These are phyloP conservation scores for Drosophila punjabiensis DNA, from an alignment of 1,140 invertebrate genomes.

Conservation along the genomic window DNA sequence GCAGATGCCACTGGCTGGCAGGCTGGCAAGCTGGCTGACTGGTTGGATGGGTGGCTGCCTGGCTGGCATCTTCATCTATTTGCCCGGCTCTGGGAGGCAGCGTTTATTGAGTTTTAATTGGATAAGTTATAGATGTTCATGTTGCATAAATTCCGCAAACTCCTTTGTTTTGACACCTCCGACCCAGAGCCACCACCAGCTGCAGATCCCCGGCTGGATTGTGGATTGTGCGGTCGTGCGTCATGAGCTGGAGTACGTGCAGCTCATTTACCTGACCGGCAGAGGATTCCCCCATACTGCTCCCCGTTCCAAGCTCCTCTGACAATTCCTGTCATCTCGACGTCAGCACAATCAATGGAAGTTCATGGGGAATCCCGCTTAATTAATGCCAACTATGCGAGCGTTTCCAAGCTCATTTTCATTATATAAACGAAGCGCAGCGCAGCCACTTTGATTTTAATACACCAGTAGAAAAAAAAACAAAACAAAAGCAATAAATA, in stretches of 20 bases:
- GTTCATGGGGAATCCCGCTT: conserved; percentile 61
- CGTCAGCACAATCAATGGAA: conserved; percentile 64
- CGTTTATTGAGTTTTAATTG: conserved; percentile 84
- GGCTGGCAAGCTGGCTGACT: conserved; percentile 1
- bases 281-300: not conserved
- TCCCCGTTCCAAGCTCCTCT: not conserved
- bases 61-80: conserved; percentile 72
- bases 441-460: conserved; percentile 51
- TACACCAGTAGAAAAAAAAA: conserved; percentile 4
- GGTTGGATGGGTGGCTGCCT: conserved; percentile 28
- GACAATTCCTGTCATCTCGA: conserved; percentile 27
- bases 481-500: conserved; percentile 45
- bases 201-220: conserved; percentile 34
- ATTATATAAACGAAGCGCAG: conserved; percentile 46
- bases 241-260: conserved; percentile 60
- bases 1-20: conserved; percentile 28
- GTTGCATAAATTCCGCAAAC: conserved; percentile 79
- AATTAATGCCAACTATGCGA: conserved; percentile 60
- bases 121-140: conserved; percentile 83
- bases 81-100: conserved; percentile 42
- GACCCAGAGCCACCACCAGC: conserved; percentile 25
- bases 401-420: conserved; percentile 56
- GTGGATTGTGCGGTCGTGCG: conserved; percentile 66
- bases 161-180: conserved; percentile 75
- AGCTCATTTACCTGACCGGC: conserved; percentile 64